Percentiles rank a stretch among this genome's conserved stretches.
Evolutionary conservation across 2,888 invertebrate species (phyloP).

Genomic region (Acronicta aceris): DNA sequence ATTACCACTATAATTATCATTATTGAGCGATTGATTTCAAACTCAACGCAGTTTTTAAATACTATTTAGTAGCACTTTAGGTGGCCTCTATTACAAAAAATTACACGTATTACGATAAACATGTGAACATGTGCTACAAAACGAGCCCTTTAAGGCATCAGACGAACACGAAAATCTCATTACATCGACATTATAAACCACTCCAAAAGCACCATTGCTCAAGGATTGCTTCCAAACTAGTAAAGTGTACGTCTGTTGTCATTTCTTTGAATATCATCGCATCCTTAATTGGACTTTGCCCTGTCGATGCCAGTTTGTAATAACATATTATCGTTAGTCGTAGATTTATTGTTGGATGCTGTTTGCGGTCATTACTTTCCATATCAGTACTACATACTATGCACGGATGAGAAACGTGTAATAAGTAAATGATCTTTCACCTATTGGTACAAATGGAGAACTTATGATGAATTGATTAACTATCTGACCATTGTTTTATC

Average conservation of each 20-base stretch:
- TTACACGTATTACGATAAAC: slow-evolving; percentile 9
- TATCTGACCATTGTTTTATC: not conserved
- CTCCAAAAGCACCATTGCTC: slow-evolving; percentile 31
- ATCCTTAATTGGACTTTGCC: slow-evolving; percentile 63
- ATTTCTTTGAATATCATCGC: slow-evolving; percentile 34
- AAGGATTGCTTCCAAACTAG: slow-evolving; percentile 50
- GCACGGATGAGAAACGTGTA: slow-evolving; percentile 8
- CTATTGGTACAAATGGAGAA: not conserved
- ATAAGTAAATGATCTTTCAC: slow-evolving; percentile 13
- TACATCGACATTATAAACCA: slow-evolving; percentile 42
- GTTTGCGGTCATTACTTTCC: slow-evolving; percentile 42
- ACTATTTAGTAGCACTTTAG: no score
- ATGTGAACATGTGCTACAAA: slow-evolving; percentile 18
- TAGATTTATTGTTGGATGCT: slow-evolving; percentile 49
- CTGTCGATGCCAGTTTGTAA: slow-evolving; percentile 57
- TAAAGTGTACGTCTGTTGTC: slow-evolving; percentile 9
- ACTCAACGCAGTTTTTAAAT: no score
- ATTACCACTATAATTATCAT: slow-evolving; percentile 5
- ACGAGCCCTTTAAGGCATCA: slow-evolving; percentile 30
- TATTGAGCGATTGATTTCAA: slow-evolving; percentile 14
- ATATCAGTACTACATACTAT: slow-evolving; percentile 31
- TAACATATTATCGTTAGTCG: slow-evolving; percentile 55
- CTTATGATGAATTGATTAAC: not conserved
- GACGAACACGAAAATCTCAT: slow-evolving; percentile 48
- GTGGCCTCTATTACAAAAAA: no score